These are phyloP conservation scores for Linnaemya tessellans DNA, from an alignment of 2,888 invertebrate species.

Conservation along the genomic window DNA sequence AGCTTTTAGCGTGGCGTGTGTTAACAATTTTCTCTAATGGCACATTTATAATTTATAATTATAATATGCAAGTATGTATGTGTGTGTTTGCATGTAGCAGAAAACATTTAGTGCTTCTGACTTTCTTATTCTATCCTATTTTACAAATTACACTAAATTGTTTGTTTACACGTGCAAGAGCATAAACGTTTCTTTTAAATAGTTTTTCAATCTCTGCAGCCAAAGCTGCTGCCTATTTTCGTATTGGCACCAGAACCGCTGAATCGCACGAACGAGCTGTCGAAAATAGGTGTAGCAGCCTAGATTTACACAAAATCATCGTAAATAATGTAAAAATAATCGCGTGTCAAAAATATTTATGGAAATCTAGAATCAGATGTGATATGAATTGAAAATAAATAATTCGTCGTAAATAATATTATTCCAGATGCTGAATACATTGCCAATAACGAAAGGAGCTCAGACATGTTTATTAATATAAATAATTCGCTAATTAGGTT, in stretches of 20 bases:
- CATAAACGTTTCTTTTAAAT: neutral
- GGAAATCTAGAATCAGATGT: neutral
- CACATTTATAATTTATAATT: slow-evolving; percentile 49
- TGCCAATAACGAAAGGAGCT: neutral
- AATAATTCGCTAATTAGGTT: neutral
- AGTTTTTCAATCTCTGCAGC: neutral
- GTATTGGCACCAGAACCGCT: neutral
- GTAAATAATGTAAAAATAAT: neutral
- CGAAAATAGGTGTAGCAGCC: too few species aligned
- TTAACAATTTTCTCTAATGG: slow-evolving; percentile 66
- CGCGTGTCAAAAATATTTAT: neutral
- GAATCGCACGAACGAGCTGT: neutral
- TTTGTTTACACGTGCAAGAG: neutral
- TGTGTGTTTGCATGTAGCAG: neutral
- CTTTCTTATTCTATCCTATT: neutral
- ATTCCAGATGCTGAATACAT: neutral
- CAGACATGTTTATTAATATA: slow-evolving; percentile 3
- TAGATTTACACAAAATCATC: neutral
- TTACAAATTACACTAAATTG: slow-evolving; percentile 19
- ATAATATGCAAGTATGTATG: slow-evolving; percentile 30
- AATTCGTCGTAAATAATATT: neutral
- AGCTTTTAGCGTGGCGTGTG: slow-evolving; percentile 70
- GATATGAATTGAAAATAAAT: neutral
- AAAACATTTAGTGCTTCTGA: slow-evolving; percentile 14
- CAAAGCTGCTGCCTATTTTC: neutral